phyloP scores from a whole-genome alignment of 2,888 invertebrate species.

The Euproctis similis region DNA sequence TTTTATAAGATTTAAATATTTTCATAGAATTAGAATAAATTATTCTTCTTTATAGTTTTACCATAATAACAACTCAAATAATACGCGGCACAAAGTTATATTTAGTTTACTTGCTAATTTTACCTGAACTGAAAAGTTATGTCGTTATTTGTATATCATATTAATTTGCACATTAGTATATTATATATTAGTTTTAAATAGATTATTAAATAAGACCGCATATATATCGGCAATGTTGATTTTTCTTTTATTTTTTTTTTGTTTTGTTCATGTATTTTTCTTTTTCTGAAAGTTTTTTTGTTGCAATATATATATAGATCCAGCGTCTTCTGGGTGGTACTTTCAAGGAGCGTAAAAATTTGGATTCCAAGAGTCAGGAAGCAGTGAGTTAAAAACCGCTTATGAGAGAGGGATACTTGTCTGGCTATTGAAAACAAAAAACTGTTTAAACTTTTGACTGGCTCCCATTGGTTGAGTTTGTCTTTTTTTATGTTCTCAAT shows the following conservation, averaged over 20 bases:
- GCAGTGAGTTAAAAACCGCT: conserved; percentile 78
- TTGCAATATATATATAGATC: conserved; percentile 74
- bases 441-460: conserved; percentile 18
- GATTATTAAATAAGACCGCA: too few relatives aligned
- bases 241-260: conserved; percentile 20
- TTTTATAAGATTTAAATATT: too few relatives aligned
- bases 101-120: too few relatives aligned
- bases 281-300: conserved; percentile 39
- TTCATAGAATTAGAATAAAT: too few relatives aligned
- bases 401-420: conserved; percentile 17
- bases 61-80: too few relatives aligned
- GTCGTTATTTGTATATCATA: too few relatives aligned
- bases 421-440: conserved; percentile 11
- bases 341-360: conserved; percentile 78
- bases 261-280: conserved; percentile 24
- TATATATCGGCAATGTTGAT: too few relatives aligned
- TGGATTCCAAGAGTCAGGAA: conserved; percentile 80
- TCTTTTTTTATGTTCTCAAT: conserved; percentile 1
- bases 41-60: too few relatives aligned
- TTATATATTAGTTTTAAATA: too few relatives aligned
- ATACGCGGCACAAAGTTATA: too few relatives aligned
- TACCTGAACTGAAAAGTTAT: too few relatives aligned
- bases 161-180: not conserved
- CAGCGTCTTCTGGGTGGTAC: conserved; percentile 84
- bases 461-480: not conserved